Base-by-base conservation (phyloP, 2,113 vertebrate species). In the Platichthys flesus region DNA sequence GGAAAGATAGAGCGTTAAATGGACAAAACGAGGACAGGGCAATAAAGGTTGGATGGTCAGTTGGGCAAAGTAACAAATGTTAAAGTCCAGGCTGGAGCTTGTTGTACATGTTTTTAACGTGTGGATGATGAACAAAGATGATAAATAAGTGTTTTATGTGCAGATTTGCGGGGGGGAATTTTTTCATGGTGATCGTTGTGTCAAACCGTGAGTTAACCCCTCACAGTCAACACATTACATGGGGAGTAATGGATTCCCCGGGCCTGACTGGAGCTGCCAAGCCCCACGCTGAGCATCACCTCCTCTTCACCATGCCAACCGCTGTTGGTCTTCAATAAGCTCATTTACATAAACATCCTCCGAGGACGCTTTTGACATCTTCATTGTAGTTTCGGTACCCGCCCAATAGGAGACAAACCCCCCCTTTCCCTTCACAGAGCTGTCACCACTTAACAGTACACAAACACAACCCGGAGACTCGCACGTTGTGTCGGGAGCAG, bases 261-360 rank as follows among this genome's bases (percentile, higher is more conserved):
- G 83, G 77, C 83, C 79, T 78, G 85, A 83, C 78, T 85, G 76
- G 78, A 84, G 81, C 74, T 74, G 67, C 64, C 91, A 86, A 86
- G 66, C 49, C 71, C 60, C 85, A 81, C 85, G 82, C 86, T 85
- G 90, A 91, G 83, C 63, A 76, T 75, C 76, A 87, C 60, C 79
- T 91, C 72, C 71, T 81, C 65, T 20, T 94, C 92, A 92, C 94
- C 95, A 94, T 95, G 90, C 94, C 93, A 96, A 96, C 94, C 82
- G 79, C 67, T 21, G 52, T 79, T 60, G 65, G 71, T 74, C 71
- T 94, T 91, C 93, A 92, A 91, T 91, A 93, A 92, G 93, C 89
- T 74, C 4, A 94, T 94, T 93, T 94, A 86, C 93, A 93, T 87
- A 5, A 88, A 85, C 71, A 84, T 89, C 92, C 93, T 90, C 87